Evolutionary conservation across 2,113 vertebrate genomes (phyloP).

Genomic region (Rana temporaria): DNA sequence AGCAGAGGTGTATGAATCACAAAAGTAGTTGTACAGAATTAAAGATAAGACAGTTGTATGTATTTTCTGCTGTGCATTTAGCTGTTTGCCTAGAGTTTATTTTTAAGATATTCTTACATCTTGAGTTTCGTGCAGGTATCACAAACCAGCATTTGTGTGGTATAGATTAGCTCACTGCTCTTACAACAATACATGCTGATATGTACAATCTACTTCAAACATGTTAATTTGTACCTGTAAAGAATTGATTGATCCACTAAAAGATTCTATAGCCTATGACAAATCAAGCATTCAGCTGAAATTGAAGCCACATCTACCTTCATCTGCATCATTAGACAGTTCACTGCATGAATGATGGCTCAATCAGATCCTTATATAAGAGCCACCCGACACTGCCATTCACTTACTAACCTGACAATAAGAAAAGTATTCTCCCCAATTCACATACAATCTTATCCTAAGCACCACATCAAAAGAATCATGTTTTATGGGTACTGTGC

Average conservation of each 20-base stretch:
- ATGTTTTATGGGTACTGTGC: not conserved
- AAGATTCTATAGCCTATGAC: not conserved
- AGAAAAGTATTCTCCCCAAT: not conserved
- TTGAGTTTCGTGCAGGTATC: too few relatives aligned
- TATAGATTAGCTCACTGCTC: too few relatives aligned
- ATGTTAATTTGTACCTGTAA: not conserved
- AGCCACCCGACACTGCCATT: not conserved
- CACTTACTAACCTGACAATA: not conserved
- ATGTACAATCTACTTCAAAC: not conserved
- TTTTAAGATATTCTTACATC: too few relatives aligned
- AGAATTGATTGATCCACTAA: not conserved
- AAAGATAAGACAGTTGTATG: too few relatives aligned
- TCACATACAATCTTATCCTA: not conserved
- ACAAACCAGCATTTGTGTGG: too few relatives aligned
- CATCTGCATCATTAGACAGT: not conserved
- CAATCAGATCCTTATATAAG: not conserved
- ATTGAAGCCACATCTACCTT: not conserved
- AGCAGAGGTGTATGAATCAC: too few relatives aligned
- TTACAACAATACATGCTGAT: not conserved
- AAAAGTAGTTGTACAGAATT: too few relatives aligned
- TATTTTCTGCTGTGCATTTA: too few relatives aligned
- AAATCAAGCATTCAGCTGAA: not conserved
- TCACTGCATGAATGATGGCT: conserved; percentile 11
- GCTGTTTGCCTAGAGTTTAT: too few relatives aligned
- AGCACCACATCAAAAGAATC: not conserved